These are phyloP conservation scores for Scrobipalpa atriplicella DNA, from an alignment of 2,888 invertebrate species.

Conservation along the genomic window DNA sequence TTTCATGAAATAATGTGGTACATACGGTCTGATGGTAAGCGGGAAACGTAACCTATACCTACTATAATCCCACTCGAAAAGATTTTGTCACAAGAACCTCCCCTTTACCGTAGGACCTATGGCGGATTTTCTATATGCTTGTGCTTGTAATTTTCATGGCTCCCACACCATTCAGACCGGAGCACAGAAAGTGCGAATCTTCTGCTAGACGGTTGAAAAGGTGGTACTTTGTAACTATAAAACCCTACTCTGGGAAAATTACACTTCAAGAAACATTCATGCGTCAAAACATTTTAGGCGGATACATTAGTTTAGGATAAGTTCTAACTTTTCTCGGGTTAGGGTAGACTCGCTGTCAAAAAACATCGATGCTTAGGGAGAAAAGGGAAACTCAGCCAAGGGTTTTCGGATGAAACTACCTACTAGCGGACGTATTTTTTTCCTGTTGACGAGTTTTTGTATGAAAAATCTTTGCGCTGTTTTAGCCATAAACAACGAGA, in stretches of 20 bases:
- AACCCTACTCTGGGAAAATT: background rate
- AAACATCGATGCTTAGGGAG: conserved; percentile 14
- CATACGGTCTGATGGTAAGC: too few relatives aligned
- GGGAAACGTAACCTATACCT: too few relatives aligned
- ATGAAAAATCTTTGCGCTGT: conserved; percentile 15
- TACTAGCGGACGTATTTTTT: conserved; percentile 13
- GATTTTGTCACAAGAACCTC: too few relatives aligned
- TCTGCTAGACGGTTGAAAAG: too few relatives aligned
- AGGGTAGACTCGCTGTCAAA: conserved; percentile 14
- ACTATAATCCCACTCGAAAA: too few relatives aligned
- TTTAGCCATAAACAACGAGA: conserved; percentile 24
- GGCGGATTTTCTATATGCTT: too few relatives aligned
- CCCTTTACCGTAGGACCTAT: too few relatives aligned
- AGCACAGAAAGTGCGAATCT: too few relatives aligned
- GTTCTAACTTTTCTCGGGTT: conserved; percentile 2
- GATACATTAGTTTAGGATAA: conserved; percentile 19
- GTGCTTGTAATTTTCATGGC: too few relatives aligned
- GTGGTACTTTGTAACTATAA: too few relatives aligned
- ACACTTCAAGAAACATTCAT: background rate
- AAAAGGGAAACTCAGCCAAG: background rate
- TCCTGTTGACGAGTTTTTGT: conserved; percentile 29
- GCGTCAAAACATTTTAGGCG: conserved; percentile 30
- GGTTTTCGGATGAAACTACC: background rate
- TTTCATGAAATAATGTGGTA: too few relatives aligned
- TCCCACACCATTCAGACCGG: too few relatives aligned